phyloP scores from a whole-genome alignment of 2,113 vertebrate genomes.

The Electrona antarctica region DNA sequence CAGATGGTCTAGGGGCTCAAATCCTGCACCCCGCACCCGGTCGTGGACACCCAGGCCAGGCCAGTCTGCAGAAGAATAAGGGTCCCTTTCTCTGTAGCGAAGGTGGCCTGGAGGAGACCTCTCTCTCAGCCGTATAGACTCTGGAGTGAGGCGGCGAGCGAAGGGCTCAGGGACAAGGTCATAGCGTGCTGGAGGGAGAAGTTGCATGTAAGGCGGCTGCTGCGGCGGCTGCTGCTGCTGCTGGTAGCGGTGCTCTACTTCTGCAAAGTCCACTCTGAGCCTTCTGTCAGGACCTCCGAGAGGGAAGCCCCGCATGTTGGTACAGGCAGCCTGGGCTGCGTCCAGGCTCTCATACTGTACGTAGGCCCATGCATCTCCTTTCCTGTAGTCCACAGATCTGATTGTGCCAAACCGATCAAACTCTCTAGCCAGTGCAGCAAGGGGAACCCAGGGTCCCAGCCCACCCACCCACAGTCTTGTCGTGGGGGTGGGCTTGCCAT shows the following conservation, averaged over 20 bases:
- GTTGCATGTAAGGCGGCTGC: conserved; percentile 88
- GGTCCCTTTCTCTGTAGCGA: conserved; percentile 90
- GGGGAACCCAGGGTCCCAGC: conserved; percentile 92
- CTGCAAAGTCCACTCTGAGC: conserved; percentile 96
- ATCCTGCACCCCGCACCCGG: conserved; percentile 80
- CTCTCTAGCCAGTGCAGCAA: conserved; percentile 92
- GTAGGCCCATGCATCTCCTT: conserved; percentile 96
- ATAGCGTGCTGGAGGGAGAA: conserved; percentile 89
- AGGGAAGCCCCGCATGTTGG: conserved; percentile 95
- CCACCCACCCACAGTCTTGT: conserved; percentile 97
- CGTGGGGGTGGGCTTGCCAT: conserved; percentile 95
- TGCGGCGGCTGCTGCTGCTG: conserved; percentile 87
- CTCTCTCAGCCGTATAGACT: conserved; percentile 86
- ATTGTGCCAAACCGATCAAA: conserved; percentile 99
- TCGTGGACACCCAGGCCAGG: conserved; percentile 85
- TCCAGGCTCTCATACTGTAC: conserved; percentile 99
- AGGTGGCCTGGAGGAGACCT: conserved; percentile 86
- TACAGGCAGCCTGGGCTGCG: conserved; percentile 94
- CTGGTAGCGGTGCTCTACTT: conserved; percentile 93
- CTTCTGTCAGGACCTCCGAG: conserved; percentile 91
- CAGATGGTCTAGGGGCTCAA: conserved; percentile 86
- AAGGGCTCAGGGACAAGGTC: conserved; percentile 90
- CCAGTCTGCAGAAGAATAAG: conserved; percentile 88
- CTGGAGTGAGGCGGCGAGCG: conserved; percentile 85
- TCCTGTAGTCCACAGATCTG: conserved; percentile 95